Evolutionary conservation across 2,797 vertebrate genomes (phyloP), one percentile per base, ranked within the genome.

Genomic region (Eulemur coronatus): DNA sequence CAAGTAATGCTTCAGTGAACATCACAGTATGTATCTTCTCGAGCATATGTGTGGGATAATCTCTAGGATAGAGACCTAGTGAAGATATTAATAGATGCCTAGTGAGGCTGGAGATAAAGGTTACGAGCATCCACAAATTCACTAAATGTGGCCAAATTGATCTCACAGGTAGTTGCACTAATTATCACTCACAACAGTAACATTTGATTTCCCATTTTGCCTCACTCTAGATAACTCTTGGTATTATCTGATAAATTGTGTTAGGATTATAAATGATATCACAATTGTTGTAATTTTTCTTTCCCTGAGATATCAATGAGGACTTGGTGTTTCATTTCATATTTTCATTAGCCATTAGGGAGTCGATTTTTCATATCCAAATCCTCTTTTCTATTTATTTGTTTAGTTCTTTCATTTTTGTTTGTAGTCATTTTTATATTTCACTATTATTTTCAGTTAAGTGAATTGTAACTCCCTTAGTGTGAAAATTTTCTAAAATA

Each of bases 371-470:
- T 26, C 24, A 69, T 38, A 73, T 65, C 43, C 13, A 50, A 81
- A 17, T 91, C 28, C 13, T 80, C 24, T 89, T 52, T 59, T 75
- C 35, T 73, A 0, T 43, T 26, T 80, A 28, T 5, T 79, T 78
- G 26, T 65, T 84, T 89, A 28, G 6, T 20, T 82, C 43, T 81
- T 95, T 84, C 26, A 67, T 91, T 92, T 95, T 90, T 75, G 85
- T 63, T 52, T 91, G 11, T 30, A 59, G 30, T 65, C 28, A 0
- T 81, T 88, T 85, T 48, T 61, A 4, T 70, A 67, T 61, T 93
- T 92, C 33, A 17, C 7, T 95, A 52, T 69, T 63, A 52, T 78
- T 90, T 97, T 75, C 33, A 76, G 8, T 96, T 43, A 75, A 73
- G 57, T 33, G 15, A 84, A 33, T 90, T 92, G 2, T 91, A 82